phyloP scores from a whole-genome alignment of 2,113 vertebrate genomes.

The Podilymbus podiceps region DNA sequence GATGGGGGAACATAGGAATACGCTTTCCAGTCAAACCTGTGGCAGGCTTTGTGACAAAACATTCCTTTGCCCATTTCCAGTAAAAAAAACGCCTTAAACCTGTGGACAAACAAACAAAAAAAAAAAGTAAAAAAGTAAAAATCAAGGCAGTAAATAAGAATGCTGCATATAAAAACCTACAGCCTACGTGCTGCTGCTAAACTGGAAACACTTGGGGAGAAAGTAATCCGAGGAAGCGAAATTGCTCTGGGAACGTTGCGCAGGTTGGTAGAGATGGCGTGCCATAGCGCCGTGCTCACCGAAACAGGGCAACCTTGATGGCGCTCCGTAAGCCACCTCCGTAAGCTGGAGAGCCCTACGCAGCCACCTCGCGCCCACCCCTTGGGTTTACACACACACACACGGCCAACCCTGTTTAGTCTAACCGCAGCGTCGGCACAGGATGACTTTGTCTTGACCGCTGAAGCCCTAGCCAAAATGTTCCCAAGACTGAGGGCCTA shows the following conservation, averaged over 20 bases:
- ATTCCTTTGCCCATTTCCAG: neutral
- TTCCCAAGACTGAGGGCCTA: neutral
- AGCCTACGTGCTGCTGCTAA: neutral
- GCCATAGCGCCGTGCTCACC: neutral
- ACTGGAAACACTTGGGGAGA: neutral
- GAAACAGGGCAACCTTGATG: neutral
- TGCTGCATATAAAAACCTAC: neutral
- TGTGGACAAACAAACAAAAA: neutral
- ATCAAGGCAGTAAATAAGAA: neutral
- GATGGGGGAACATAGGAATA: neutral
- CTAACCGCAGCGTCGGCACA: neutral
- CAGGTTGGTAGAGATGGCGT: neutral
- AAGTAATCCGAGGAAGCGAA: neutral
- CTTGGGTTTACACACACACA: no score
- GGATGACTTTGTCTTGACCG: neutral
- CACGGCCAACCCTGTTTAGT: no score
- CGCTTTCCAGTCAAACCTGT: neutral
- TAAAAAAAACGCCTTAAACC: neutral
- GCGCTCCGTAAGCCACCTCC: rapidly evolving
- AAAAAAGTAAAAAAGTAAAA: neutral
- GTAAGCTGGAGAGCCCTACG: neutral
- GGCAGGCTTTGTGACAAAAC: neutral
- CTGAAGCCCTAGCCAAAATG: neutral
- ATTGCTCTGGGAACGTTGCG: neutral
- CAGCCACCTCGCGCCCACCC: neutral